Evolutionary conservation across 2,113 vertebrate species (phyloP).

Genomic region (Macquaria ambigua): DNA sequence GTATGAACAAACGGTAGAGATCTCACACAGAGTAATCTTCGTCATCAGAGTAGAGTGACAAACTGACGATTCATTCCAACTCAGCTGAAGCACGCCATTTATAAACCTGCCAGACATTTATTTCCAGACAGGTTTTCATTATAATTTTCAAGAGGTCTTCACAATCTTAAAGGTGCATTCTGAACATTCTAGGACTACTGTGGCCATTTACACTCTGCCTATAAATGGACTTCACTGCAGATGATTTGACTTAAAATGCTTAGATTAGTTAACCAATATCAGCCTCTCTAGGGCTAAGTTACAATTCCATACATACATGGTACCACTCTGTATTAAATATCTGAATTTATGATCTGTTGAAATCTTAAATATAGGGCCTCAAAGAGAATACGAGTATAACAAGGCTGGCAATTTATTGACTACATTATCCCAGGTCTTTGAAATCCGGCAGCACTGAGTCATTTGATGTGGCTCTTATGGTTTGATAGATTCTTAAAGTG

Average conservation of each 20-base stretch:
- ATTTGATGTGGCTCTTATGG: not conserved
- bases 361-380: not conserved
- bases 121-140: not conserved
- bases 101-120: not conserved
- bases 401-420: slow-evolving; percentile 8
- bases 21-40: not conserved
- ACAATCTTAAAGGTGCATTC: not conserved
- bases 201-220: not conserved
- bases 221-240: not conserved
- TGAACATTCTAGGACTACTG: not conserved
- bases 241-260: not conserved
- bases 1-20: not conserved
- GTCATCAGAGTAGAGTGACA: not conserved
- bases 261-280: not conserved
- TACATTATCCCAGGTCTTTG: not conserved
- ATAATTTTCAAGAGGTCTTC: not conserved
- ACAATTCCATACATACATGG: not conserved
- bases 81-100: not conserved
- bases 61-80: not conserved
- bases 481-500: slow-evolving; percentile 10
- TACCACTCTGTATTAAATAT: not conserved
- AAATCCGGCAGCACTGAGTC: slow-evolving; percentile 5
- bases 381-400: slow-evolving; percentile 16
- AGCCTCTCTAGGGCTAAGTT: not conserved
- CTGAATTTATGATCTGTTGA: not conserved